Evolutionary conservation across 2,888 invertebrate genomes (phyloP).

Genomic region (Deilephila porcellus): DNA sequence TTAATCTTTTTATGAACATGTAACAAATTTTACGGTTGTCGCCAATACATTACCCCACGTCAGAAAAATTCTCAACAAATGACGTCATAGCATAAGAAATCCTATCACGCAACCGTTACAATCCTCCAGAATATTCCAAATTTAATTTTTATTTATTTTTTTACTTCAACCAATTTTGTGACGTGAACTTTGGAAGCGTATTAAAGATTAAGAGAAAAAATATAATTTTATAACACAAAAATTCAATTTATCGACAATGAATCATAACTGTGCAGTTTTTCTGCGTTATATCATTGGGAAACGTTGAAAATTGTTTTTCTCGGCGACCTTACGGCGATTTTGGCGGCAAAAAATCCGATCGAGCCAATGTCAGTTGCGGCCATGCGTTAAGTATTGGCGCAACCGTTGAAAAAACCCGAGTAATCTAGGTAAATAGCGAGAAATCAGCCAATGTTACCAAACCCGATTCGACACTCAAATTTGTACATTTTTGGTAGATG

Average conservation of each 20-base stretch:
- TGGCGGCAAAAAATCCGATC: conserved; percentile 69
- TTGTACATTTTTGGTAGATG: conserved; percentile 45
- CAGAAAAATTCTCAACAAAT: neutral
- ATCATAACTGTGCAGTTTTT: conserved; percentile 23
- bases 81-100: neutral
- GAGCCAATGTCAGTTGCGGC: conserved; percentile 76
- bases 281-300: conserved; percentile 49
- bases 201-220: neutral
- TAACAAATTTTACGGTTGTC: conserved; percentile 6
- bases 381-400: conserved; percentile 79
- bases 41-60: neutral
- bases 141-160: neutral
- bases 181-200: neutral
- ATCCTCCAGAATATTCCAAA: conserved; percentile 3
- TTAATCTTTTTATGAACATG: neutral
- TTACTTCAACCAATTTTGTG: neutral
- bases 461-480: conserved; percentile 51
- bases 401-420: conserved; percentile 76
- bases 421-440: conserved; percentile 82
- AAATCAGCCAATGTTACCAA: conserved; percentile 78
- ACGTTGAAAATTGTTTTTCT: conserved; percentile 56
- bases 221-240: neutral
- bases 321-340: conserved; percentile 62
- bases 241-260: conserved; percentile 16
- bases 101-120: conserved; percentile 16